Evolutionary conservation across 2,888 invertebrate genomes (phyloP), one percentile per base, ranked within the genome.

Genomic region (Thyatira batis): DNA sequence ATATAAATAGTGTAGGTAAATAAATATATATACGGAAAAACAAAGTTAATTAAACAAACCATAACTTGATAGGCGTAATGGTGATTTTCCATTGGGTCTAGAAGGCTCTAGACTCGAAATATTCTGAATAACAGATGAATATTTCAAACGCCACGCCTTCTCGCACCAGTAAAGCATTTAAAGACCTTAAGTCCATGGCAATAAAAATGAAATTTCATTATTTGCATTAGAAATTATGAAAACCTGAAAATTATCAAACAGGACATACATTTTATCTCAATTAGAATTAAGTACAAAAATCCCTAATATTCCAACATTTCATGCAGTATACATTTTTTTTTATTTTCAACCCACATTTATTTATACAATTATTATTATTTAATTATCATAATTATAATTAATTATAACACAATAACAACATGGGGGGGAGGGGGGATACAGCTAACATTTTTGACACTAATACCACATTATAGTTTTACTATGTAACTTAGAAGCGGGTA

Each of bases 401-500:
- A 33, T 39, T 39, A 39, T 39, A 39, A 39, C 39, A 39, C 39
- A 39, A 39, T 39, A 39, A 39, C 39, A 39, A 39, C 39, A 39
- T 39, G 39, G 39, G 39, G 39, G 39, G 39, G 5, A 13, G 17
- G 30, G 20, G 8, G 21, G n/a, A n/a, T 28, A 48, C 20, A 17
- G 27, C 27, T 20, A 48, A 28, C 25, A 9, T 39, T 25, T 51
- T 23, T 45, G 17, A 55, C 51, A 49, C 23, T 44, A 27, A 25
- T 49, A n/a, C 10, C 33, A 51, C 45, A 50, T n/a, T 50, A 50
- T 52, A 57, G 28, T 51, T 53, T 51, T 50, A 51, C 49, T 44
- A 49, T 43, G 21, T 49, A 49, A 30, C 21, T 49, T 45, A 3
- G 74, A 82, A 82, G 83, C 84, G 73, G 84, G 85, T 85, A 85